Evolutionary conservation across 2,113 vertebrate species (phyloP), one percentile per base, ranked within the genome.

Genomic region (Neodontobutis hainanensis): DNA sequence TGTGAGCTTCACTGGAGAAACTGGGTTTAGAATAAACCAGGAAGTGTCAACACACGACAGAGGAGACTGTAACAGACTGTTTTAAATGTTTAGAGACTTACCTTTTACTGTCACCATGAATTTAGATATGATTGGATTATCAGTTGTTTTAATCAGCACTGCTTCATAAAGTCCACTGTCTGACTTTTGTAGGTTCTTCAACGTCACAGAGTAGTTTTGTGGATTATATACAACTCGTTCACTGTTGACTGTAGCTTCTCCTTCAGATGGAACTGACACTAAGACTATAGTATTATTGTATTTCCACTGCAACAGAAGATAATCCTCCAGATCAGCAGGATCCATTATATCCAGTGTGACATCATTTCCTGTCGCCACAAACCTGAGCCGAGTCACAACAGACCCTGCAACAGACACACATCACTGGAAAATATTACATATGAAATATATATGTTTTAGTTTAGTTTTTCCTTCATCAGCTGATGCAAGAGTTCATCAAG

Each of bases 121-220:
- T 71, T 78, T 4, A 42, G 4, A 32, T 2, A 61, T 0, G 47
- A 0, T 12, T 52, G 1, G 0, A n/a, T n/a, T n/a, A 3, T 0
- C 0, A 16, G 3, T 0, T 0, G 0, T 1, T 0, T 32, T 11
- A 12, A 0, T 0, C 9, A 12, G 2, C 4, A 0, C 0, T 38
- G 45, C 63, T 35, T 8, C 5, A 49, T 78, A 82, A 56, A 65
- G 12, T 65, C 80, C 80, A 45, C 50, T 75, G 56, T 78, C 47
- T 3, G 11, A 0, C 2, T 59, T 1, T 11, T 55, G 38, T 0
- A 76, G 8, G 55, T 67, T 47, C 52, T 64, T 80, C 12, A 83
- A 0, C 48, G 6, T 64, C 11, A 82, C 1, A 11, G 66, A 70
- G 19, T n/a, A 52, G 0, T n/a, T 70, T 11, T 5, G 1, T 10